Conservation (phyloP, 2,113 vertebrate species). For the Leucoraja erinaceus region DNA sequence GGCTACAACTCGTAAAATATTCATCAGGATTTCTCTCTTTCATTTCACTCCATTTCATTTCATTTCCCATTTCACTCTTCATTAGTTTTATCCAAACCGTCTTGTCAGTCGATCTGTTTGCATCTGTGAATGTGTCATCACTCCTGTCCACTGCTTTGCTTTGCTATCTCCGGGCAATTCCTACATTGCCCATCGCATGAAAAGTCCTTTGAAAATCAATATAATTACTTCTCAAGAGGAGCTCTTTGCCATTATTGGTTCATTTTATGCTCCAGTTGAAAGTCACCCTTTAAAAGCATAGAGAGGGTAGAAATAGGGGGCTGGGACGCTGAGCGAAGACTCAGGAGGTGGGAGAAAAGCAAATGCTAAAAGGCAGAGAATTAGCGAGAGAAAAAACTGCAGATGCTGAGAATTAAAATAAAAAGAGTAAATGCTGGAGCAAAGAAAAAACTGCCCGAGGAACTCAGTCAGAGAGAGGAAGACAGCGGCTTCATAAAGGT, state of each 20-base stretch:
- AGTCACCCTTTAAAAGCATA: not conserved
- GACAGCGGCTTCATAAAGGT: too few relatives aligned
- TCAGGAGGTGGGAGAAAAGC: too few relatives aligned
- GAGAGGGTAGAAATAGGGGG: too few relatives aligned
- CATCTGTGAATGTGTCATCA: not conserved
- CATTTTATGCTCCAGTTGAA: not conserved
- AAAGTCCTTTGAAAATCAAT: not conserved
- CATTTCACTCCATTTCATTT: too few relatives aligned
- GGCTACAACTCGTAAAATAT: constrained; percentile 19
- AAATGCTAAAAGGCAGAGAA: too few relatives aligned
- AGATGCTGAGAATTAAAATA: too few relatives aligned
- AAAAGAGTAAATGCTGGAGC: too few relatives aligned
- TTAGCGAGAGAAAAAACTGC: too few relatives aligned
- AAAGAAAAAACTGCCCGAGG: too few relatives aligned
- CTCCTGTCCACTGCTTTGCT: not conserved
- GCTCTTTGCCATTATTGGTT: not conserved
- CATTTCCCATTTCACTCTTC: constrained; percentile 1
- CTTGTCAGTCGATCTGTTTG: not conserved
- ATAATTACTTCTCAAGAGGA: constrained; percentile 12
- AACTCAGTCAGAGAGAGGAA: too few relatives aligned
- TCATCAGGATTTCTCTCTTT: not conserved
- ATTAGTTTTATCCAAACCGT: not conserved
- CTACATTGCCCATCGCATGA: not conserved
- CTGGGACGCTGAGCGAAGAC: too few relatives aligned
- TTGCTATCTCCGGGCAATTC: constrained; percentile 5